A percentile compares a stretch with the other conserved stretches of the same genome.
Conservation (phyloP, 2,888 invertebrate species). For the Oscheius sp. region DNA sequence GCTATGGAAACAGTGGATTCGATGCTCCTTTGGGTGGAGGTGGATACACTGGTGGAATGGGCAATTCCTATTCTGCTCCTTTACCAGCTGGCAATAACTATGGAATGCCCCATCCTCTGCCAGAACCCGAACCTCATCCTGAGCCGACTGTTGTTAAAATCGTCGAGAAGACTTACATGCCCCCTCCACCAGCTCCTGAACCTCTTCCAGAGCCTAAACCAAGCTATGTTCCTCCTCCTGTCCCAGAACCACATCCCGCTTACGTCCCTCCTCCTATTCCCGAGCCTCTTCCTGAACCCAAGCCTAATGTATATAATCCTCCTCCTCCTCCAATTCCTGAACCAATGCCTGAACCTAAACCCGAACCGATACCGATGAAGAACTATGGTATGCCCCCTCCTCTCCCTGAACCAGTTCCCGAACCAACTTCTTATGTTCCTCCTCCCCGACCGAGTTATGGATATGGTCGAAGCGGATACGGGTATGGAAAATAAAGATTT, state of each 20-base stretch:
- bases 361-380: constrained; percentile 33
- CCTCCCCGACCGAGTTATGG: not conserved
- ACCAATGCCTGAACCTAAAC: constrained; percentile 35
- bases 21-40: not conserved
- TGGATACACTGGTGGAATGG: not conserved
- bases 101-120: too few relatives aligned
- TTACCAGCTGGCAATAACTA: too few relatives aligned
- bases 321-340: constrained; percentile 42
- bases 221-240: constrained; percentile 23
- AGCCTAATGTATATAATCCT: constrained; percentile 6
- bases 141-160: constrained; percentile 29
- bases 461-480: constrained; percentile 9
- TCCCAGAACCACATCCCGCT: constrained; percentile 7
- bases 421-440: not conserved
- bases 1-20: constrained; percentile 8
- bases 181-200: constrained; percentile 26
- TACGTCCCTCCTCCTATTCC: constrained; percentile 36
- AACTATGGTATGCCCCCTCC: not conserved
- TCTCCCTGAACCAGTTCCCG: not conserved
- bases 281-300: constrained; percentile 39
- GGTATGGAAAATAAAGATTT: not conserved
- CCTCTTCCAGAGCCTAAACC: constrained; percentile 10
- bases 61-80: not conserved
- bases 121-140: too few relatives aligned
- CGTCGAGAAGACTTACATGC: too few relatives aligned